Percentiles rank a stretch among this genome's conserved stretches.
Evolutionary conservation across 1,140 invertebrate genomes (phyloP).

Genomic region (Maconellicoccus hirsutus): DNA sequence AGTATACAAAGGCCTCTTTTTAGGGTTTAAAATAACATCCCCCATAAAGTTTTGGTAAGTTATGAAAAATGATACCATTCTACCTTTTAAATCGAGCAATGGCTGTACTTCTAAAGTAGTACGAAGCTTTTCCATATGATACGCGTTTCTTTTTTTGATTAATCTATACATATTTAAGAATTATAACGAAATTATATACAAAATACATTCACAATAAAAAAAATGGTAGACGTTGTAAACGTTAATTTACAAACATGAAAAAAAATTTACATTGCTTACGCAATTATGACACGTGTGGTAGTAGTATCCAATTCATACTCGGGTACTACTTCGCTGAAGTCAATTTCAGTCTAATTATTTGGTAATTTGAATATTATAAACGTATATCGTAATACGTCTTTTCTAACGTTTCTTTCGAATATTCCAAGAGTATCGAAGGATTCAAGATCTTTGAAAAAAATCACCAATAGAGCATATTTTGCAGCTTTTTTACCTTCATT

Average conservation of each 20-base stretch:
- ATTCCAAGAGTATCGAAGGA: too few relatives aligned
- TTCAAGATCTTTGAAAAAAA: too few relatives aligned
- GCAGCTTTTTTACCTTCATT: too few relatives aligned
- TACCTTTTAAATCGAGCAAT: background rate
- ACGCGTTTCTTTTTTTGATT: background rate
- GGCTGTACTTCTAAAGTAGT: background rate
- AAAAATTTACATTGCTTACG: background rate
- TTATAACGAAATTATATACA: background rate
- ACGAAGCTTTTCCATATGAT: background rate
- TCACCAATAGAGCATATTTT: too few relatives aligned
- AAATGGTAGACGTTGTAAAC: background rate
- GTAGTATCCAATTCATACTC: background rate
- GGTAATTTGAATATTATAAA: background rate
- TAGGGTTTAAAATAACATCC: background rate
- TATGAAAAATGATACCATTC: constrained; percentile 9
- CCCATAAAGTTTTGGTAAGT: background rate
- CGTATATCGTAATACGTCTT: too few relatives aligned
- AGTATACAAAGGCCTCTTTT: background rate
- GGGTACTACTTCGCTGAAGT: background rate
- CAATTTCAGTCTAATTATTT: background rate
- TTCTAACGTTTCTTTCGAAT: too few relatives aligned
- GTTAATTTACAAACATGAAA: background rate
- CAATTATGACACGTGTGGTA: background rate
- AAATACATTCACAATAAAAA: background rate
- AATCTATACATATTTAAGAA: background rate